Conservation (phyloP, 2,797 vertebrate species). For the Brachyrhaphis roseni region DNA sequence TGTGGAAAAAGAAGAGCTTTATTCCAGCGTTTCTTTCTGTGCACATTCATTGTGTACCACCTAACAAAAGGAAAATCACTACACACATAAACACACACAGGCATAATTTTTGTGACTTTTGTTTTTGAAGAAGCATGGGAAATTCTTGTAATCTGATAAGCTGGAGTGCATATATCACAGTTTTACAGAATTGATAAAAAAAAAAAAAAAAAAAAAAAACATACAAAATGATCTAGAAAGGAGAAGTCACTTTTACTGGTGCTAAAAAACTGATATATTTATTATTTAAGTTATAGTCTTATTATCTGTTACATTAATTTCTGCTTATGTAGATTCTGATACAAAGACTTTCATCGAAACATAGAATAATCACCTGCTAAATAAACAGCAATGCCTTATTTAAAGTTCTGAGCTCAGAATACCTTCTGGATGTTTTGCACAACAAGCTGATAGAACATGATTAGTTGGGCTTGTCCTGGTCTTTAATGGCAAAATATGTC, state of each 20-base stretch:
- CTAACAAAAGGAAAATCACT: not conserved
- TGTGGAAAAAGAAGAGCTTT: not conserved
- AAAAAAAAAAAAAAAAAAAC: not conserved
- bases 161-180: not conserved
- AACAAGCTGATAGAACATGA: not conserved
- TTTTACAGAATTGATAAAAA: not conserved
- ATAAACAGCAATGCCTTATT: not conserved
- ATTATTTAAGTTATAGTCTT: not conserved
- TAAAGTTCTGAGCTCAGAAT: not conserved
- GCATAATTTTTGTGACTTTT: not conserved
- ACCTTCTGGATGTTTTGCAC: not conserved
- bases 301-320: not conserved
- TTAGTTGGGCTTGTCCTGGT: not conserved
- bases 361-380: not conserved
- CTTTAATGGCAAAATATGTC: not conserved
- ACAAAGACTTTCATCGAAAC: not conserved
- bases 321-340: not conserved
- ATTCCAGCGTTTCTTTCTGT: not conserved
- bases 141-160: not conserved
- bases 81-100: not conserved
- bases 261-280: not conserved
- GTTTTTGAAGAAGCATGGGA: not conserved
- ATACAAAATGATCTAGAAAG: not conserved
- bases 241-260: not conserved
- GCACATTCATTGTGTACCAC: not conserved